phyloP scores from a whole-genome alignment of 2,113 vertebrate genomes.

The Nipponia nippon region DNA sequence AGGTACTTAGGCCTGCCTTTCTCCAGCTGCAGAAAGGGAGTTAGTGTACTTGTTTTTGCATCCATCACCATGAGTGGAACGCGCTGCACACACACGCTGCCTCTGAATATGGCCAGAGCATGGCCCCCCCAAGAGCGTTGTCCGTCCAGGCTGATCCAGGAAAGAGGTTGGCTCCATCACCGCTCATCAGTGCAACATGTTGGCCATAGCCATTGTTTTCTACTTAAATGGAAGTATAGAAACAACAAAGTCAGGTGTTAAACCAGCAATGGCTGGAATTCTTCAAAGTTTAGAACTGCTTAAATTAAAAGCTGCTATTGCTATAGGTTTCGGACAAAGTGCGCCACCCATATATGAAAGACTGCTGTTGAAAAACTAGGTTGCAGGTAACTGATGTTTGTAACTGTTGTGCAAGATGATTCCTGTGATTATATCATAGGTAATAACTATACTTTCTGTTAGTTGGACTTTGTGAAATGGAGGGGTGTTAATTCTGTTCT shows the following conservation, averaged over 20 bases:
- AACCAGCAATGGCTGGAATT: background rate
- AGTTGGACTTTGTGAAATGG: background rate
- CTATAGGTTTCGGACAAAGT: background rate
- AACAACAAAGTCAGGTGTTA: background rate
- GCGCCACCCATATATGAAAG: background rate
- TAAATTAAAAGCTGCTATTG: background rate
- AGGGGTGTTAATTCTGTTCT: background rate
- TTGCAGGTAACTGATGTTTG: constrained; percentile 5
- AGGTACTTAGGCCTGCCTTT: background rate
- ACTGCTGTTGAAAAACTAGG: background rate
- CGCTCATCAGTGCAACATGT: background rate
- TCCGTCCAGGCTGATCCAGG: background rate
- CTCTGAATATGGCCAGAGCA: background rate
- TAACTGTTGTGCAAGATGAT: background rate
- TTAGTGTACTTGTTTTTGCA: background rate
- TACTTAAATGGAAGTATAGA: background rate
- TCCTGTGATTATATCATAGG: background rate
- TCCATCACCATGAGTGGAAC: accelerated
- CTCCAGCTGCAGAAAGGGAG: background rate
- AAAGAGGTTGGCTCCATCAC: background rate
- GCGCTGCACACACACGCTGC: accelerated
- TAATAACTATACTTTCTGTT: constrained; percentile 3
- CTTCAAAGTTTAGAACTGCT: background rate
- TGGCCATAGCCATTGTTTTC: background rate
- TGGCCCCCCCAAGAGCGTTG: background rate